These are phyloP conservation scores for Papilio elwesi DNA, from an alignment of 2,888 invertebrate species.

Conservation along the genomic window DNA sequence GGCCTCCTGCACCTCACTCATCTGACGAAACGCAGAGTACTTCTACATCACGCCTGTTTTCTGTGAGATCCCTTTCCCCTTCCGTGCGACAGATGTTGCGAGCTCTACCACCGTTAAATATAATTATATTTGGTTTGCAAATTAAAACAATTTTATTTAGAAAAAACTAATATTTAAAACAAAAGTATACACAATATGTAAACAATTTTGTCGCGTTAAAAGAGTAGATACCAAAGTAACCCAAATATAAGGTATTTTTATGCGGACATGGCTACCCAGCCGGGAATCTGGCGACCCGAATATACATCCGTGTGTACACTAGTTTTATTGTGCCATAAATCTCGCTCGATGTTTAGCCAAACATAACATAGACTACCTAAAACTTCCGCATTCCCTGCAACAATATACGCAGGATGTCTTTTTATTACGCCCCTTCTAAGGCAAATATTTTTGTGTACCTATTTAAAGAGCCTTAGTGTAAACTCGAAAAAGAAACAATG, in stretches of 20 bases:
- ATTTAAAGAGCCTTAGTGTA: not conserved
- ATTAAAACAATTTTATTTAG: too few relatives aligned
- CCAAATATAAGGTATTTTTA: constrained; percentile 7
- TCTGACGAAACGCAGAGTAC: too few relatives aligned
- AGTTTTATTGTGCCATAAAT: constrained; percentile 73
- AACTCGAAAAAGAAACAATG: too few relatives aligned
- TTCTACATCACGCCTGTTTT: too few relatives aligned
- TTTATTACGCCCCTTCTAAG: constrained; percentile 14
- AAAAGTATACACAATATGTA: not conserved
- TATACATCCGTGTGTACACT: constrained; percentile 48
- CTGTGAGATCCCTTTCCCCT: too few relatives aligned
- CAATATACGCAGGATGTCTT: constrained; percentile 17
- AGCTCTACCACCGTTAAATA: too few relatives aligned
- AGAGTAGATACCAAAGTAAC: constrained; percentile 6
- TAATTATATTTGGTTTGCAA: too few relatives aligned
- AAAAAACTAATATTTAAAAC: not conserved
- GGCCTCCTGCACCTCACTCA: too few relatives aligned
- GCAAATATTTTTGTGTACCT: not conserved
- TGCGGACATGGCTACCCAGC: constrained; percentile 19
- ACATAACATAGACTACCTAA: constrained; percentile 52
- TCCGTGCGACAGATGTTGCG: too few relatives aligned
- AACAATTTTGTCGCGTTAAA: constrained; percentile 3
- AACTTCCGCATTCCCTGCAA: constrained; percentile 36
- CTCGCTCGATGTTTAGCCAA: constrained; percentile 55
- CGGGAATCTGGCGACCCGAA: constrained; percentile 50